phyloP scores from a whole-genome alignment of 2,113 vertebrate genomes.

The Campylorhamphus procurvoides region DNA sequence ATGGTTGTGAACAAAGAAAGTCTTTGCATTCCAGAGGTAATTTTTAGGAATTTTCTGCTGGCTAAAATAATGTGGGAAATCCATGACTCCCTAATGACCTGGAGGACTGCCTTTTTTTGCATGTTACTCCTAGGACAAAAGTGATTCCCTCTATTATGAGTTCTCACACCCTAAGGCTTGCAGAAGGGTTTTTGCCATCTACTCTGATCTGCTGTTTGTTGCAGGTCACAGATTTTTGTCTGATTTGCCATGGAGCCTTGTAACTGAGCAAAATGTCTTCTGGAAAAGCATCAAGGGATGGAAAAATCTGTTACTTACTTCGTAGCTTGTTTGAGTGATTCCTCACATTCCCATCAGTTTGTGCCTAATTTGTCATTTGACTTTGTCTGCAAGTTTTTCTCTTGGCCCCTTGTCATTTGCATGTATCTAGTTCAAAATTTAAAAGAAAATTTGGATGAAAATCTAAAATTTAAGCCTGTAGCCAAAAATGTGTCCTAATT shows the following conservation, averaged over 20 bases:
- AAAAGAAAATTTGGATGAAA: neutral
- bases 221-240: neutral
- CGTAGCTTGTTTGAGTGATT: neutral
- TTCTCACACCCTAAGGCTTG: neutral
- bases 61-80: neutral
- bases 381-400: neutral
- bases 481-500: neutral
- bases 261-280: neutral
- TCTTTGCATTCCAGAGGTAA: slow-evolving; percentile 19
- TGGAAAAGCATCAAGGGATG: neutral
- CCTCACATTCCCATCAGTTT: neutral
- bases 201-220: neutral
- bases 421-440: neutral
- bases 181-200: neutral
- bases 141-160: neutral
- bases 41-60: slow-evolving; percentile 30
- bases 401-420: neutral
- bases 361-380: neutral
- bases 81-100: neutral
- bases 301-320: neutral
- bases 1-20: neutral
- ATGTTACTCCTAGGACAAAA: neutral
- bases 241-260: neutral
- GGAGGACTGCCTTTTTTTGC: neutral
- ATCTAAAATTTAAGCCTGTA: neutral